Evolutionary conservation across 2,888 invertebrate species (phyloP).

Genomic region (Nipponacmea schrenckii): DNA sequence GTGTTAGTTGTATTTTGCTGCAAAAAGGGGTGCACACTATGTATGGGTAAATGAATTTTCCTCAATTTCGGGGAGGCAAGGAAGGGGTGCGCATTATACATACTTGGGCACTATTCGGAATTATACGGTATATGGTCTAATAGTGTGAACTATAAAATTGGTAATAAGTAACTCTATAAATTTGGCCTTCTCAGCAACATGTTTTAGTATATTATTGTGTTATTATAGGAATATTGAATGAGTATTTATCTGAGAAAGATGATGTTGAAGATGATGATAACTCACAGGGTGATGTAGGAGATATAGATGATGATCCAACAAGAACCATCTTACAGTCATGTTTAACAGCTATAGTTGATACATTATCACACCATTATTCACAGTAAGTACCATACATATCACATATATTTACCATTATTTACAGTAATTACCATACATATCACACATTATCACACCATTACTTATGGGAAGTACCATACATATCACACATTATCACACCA

Average conservation of each 20-base stretch:
- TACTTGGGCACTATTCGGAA: too few species aligned
- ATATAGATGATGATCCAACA: constrained; percentile 62
- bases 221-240: constrained; percentile 62
- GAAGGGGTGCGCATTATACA: too few species aligned
- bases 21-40: too few species aligned
- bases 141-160: too few species aligned
- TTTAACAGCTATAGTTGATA: constrained; percentile 87
- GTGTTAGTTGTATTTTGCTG: too few species aligned
- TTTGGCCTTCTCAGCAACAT: too few species aligned
- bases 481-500: background rate
- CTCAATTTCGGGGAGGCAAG: too few species aligned
- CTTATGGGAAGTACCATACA: background rate
- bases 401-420: background rate
- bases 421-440: background rate
- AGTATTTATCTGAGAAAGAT: constrained; percentile 61
- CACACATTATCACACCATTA: background rate
- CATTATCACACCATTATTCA: constrained; percentile 77
- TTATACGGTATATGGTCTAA: too few species aligned
- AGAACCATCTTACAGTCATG: constrained; percentile 78
- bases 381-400: constrained; percentile 66
- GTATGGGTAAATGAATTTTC: too few species aligned
- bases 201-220: too few species aligned
- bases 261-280: constrained; percentile 64
- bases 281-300: constrained; percentile 43
- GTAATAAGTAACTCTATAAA: too few species aligned